Base-by-base conservation (phyloP, 2,797 vertebrate genomes). In the Catostomus latipinnis region DNA sequence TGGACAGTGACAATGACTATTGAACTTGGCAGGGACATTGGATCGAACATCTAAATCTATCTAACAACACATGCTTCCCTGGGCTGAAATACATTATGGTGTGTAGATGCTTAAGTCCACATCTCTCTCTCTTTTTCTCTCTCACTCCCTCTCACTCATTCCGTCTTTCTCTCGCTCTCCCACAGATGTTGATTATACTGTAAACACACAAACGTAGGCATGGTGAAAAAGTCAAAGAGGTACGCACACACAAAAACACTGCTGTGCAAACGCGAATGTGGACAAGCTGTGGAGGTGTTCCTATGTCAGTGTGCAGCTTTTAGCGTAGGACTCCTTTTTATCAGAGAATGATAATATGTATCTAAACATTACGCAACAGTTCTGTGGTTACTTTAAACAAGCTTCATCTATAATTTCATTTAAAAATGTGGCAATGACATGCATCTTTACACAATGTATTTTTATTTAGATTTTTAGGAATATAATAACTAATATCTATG, bases 151-250 rank as follows among this genome's bases (percentile, higher is more conserved):
- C 16, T 60, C 16, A 1, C 53, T 78, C 14, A 0, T 7, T n/a
- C 53, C 48, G 54, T 18, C 71, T 18, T 60, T 34, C 46, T 57
- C 63, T n/a, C 54, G 8, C 45, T 71, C 48, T 67, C 61, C 54
- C 34, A 50, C 5, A 50, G 45, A 82, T 46, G 54, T 57, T 73
- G 12, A 69, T 76, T 76, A 69, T 62, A 72, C 58, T 75, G 49
- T 82, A 81, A 82, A 82, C 74, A 82, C 70, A 85, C 71, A 54
- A 58, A 75, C 57, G 34, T 34, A 68, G 11, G 67, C n/a, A 65
- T 2, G 6, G 10, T 63, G 34, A 71, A 83, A 75, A 81, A 61
- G 22, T 34, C 62, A 82, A 48, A 82, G 80, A n/a, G 71, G 56
- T 6, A 53, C 12, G n/a, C 9, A 65, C 46, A 82, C 13, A 57